phyloP scores from a whole-genome alignment of 2,888 invertebrate species.

The Amiota communis region DNA sequence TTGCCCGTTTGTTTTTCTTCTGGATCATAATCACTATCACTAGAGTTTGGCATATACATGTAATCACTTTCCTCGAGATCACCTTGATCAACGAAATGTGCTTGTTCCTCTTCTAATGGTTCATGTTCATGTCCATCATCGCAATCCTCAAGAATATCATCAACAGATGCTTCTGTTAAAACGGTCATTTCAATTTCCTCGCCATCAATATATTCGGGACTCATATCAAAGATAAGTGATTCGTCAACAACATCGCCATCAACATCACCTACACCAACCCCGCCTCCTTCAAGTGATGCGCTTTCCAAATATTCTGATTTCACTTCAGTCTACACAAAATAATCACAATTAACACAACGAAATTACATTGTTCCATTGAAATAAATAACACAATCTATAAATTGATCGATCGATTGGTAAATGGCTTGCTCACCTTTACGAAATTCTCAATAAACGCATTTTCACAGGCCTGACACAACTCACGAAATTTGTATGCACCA shows the following conservation, averaged over 20 bases:
- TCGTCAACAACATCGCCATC: conserved; percentile 51
- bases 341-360: neutral
- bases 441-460: conserved; percentile 60
- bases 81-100: conserved; percentile 33
- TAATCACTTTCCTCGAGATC: conserved; percentile 36
- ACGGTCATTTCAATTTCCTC: conserved; percentile 60
- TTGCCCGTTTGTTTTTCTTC: conserved; percentile 54
- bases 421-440: conserved; percentile 55
- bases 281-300: too few species aligned
- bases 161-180: conserved; percentile 45
- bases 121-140: conserved; percentile 37
- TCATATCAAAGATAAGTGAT: conserved; percentile 57
- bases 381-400: too few species aligned
- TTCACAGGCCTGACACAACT: conserved; percentile 68
- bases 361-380: too few species aligned
- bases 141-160: conserved; percentile 35
- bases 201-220: conserved; percentile 62
- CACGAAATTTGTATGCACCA: conserved; percentile 64
- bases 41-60: conserved; percentile 36
- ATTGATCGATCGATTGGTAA: neutral
- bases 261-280: neutral
- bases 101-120: conserved; percentile 38
- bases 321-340: conserved; percentile 56
- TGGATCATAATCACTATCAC: conserved; percentile 60
- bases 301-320: conserved; percentile 54